phyloP scores from a whole-genome alignment of 2,113 vertebrate species.

The Donacobius atricapilla region DNA sequence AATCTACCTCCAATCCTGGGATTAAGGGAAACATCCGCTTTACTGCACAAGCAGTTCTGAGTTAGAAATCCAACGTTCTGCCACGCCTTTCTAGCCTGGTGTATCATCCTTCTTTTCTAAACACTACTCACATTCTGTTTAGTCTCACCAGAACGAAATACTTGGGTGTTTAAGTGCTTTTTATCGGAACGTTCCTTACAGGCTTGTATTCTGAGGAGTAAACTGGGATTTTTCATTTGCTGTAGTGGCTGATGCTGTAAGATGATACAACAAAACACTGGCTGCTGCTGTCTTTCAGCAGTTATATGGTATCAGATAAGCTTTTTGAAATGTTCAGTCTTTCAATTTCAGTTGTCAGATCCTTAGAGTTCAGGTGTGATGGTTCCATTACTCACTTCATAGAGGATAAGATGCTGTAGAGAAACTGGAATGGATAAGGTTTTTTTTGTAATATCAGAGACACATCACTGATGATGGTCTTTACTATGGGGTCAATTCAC shows the following conservation, averaged over 20 bases:
- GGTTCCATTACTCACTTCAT: not conserved
- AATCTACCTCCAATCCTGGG: not conserved
- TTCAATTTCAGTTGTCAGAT: not conserved
- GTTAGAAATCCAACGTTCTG: not conserved
- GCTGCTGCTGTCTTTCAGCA: not conserved
- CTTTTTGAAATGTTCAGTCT: not conserved
- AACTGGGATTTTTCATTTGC: not conserved
- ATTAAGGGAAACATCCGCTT: slow-evolving; percentile 20
- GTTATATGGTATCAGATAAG: not conserved
- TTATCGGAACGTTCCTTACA: not conserved
- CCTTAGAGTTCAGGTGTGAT: not conserved
- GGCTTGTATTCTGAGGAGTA: not conserved
- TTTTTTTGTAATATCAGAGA: not conserved
- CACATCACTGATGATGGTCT: not conserved
- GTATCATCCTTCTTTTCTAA: not conserved
- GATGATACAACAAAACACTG: fast-evolving
- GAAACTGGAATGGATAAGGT: not conserved
- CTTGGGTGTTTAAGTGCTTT: not conserved
- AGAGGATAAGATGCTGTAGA: not conserved
- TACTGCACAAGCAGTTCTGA: not conserved
- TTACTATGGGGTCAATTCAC: not conserved
- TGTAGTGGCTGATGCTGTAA: not conserved
- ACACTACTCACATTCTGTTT: not conserved
- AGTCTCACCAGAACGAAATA: not conserved
- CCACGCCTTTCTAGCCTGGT: not conserved